phyloP scores from a whole-genome alignment of 2,888 invertebrate species.

The Acronicta alni region DNA sequence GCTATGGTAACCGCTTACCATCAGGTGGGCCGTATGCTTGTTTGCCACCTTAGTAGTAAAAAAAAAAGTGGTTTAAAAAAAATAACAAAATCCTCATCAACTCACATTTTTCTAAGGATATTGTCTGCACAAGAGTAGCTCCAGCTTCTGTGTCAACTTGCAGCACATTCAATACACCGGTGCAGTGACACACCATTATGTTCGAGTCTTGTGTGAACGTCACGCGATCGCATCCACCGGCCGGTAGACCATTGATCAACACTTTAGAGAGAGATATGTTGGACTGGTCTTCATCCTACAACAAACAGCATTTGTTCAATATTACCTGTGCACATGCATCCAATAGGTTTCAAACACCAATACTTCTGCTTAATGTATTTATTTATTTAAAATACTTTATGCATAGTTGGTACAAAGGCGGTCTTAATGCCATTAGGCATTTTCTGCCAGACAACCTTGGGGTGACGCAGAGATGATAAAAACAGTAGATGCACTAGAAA shows the following conservation, averaged over 20 bases:
- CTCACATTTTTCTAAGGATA: conserved; percentile 75
- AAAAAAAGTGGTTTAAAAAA: too few species aligned
- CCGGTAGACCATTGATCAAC: conserved; percentile 67
- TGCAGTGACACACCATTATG: conserved; percentile 65
- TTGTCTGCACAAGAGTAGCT: conserved; percentile 73
- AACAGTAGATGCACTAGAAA: too few species aligned
- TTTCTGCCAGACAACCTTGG: too few species aligned
- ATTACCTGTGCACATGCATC: neutral
- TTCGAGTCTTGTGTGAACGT: conserved; percentile 76
- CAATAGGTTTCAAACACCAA: neutral
- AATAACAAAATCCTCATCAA: neutral
- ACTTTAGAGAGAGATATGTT: conserved; percentile 79
- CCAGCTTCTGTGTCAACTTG: conserved; percentile 79
- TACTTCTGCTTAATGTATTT: neutral
- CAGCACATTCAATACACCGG: conserved; percentile 68
- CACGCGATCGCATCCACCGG: conserved; percentile 68
- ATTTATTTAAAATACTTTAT: too few species aligned
- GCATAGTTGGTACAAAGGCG: too few species aligned
- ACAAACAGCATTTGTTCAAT: neutral
- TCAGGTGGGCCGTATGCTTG: too few species aligned
- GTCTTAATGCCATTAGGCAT: too few species aligned
- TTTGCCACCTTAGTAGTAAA: too few species aligned
- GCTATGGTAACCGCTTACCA: too few species aligned
- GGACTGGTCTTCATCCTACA: conserved; percentile 77
- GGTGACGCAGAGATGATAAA: too few species aligned